Evolutionary conservation across 2,888 invertebrate genomes (phyloP).

Genomic region (Ectemnius lituratus): DNA sequence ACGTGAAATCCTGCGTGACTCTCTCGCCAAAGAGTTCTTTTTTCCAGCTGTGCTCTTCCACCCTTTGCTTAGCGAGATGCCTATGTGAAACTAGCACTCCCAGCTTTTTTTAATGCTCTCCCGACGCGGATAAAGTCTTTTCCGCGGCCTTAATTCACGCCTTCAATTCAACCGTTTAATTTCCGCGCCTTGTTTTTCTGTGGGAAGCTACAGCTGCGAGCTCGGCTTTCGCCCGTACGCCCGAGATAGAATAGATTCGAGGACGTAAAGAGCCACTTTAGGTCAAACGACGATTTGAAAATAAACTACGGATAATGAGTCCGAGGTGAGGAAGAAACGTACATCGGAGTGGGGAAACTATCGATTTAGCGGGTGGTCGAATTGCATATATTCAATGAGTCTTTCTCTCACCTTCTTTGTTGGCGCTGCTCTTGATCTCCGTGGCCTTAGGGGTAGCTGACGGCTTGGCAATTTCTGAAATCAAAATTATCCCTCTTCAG

Average conservation of each 20-base stretch:
- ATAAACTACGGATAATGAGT: slow-evolving; percentile 47
- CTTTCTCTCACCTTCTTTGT: slow-evolving; percentile 86
- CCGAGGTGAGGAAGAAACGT: slow-evolving; percentile 32
- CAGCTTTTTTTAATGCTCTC: background rate
- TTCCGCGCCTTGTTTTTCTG: slow-evolving; percentile 5
- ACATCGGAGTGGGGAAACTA: slow-evolving; percentile 28
- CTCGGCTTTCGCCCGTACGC: slow-evolving; percentile 4
- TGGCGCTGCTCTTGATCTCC: slow-evolving; percentile 87
- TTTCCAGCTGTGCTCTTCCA: slow-evolving; percentile 7
- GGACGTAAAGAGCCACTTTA: slow-evolving; percentile 17
- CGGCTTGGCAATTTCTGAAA: slow-evolving; percentile 92
- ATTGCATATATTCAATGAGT: slow-evolving; percentile 48
- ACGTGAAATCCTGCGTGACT: background rate
- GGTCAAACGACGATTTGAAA: slow-evolving; percentile 29
- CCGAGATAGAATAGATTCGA: background rate
- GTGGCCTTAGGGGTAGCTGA: slow-evolving; percentile 91
- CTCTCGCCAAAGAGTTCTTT: no score
- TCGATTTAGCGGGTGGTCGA: slow-evolving; percentile 42
- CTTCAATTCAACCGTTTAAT: background rate
- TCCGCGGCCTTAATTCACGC: background rate
- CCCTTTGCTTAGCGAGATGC: slow-evolving; percentile 6
- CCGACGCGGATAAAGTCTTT: no score
- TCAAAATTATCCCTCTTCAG: slow-evolving; percentile 52
- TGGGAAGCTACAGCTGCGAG: background rate
- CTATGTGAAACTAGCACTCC: background rate